Evolutionary conservation across 2,797 vertebrate species (phyloP), one percentile per base, ranked within the genome.

Genomic region (Petrocephalus schoutedeni): DNA sequence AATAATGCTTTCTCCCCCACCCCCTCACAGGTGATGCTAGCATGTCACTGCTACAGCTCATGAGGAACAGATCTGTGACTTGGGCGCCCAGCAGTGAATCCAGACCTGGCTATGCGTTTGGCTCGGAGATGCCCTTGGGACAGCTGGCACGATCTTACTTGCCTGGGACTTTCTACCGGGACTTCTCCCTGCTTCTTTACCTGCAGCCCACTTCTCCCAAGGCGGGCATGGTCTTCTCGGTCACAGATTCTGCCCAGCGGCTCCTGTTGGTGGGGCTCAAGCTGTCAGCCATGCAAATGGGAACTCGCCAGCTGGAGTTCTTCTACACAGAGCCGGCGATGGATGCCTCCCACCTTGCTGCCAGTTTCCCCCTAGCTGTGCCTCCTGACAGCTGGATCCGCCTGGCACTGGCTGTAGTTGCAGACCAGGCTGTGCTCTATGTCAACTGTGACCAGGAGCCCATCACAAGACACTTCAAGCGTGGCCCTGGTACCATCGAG

Each of bases 121-220:
- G 96, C 0, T 93, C 93, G 0, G 94, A 95, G 0, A 94, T 96
- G 89, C 96, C 95, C 91, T 95, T 95, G 0, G 97, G 97, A 21
- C 97, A 97, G 90, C 94, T 96, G 92, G 98, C 98, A 0, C 95
- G 93, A 0, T 94, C 95, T 84, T 96, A 97, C 90, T 90, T 99
- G 84, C 97, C 97, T 0, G 96, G 86, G 90, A 95, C 96, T 0
- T 98, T 98, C 94, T 97, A 96, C 94, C 92, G 94, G 0, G 96
- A 98, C 94, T 99, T 99, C 84, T 96, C 97, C 0, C 94, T 99
- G 87, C 94, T 97, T 12, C 97, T 98, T 92, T 93, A 96, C 88
- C 90, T 99, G 89, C 96, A 95, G 87, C 96, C 98, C 10, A 96
- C 95, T 28, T 94, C 96, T 0, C 86, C 93, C 12, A 88, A 86